Percentiles rank a stretch among this genome's conserved stretches.
Evolutionary conservation across 2,113 vertebrate species (phyloP).

Genomic region (Cyprinodon variegatus): DNA sequence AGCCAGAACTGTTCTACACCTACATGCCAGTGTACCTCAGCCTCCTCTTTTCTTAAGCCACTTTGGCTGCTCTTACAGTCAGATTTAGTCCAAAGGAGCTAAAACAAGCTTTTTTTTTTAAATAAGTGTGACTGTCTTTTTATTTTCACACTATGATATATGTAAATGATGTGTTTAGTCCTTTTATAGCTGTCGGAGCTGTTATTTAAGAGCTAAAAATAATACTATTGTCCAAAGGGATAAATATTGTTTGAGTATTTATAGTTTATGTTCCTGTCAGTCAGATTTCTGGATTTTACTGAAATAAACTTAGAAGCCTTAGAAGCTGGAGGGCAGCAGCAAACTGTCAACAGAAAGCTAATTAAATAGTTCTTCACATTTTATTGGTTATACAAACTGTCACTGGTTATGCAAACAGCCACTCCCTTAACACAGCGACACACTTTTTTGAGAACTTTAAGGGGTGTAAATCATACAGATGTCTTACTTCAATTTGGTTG

Average conservation of each 20-base stretch:
- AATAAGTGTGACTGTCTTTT: slow-evolving; percentile 46
- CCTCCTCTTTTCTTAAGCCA: slow-evolving; percentile 50
- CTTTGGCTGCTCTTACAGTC: slow-evolving; percentile 39
- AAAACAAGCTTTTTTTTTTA: slow-evolving; percentile 40
- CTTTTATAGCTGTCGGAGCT: slow-evolving; percentile 9
- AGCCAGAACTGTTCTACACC: slow-evolving; percentile 63
- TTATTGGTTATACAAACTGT: background rate
- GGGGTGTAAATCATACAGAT: too few relatives aligned
- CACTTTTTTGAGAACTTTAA: too few relatives aligned
- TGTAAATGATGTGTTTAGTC: slow-evolving; percentile 23
- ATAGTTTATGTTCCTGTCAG: background rate
- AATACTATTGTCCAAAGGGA: slow-evolving; percentile 6
- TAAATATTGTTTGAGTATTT: slow-evolving; percentile 7
- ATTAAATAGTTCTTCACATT: too few relatives aligned
- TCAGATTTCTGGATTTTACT: background rate
- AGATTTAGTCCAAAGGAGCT: slow-evolving; percentile 24
- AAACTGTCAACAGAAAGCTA: background rate
- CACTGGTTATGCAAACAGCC: background rate
- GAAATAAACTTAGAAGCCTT: background rate
- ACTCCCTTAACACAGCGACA: too few relatives aligned
- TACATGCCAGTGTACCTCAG: slow-evolving; percentile 47
- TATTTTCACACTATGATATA: slow-evolving; percentile 25
- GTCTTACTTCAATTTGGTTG: too few relatives aligned
- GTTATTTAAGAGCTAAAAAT: slow-evolving; percentile 29
- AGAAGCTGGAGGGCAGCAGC: background rate